Conservation (phyloP, 2,888 invertebrate genomes). For the Platycheirus rosarum region DNA sequence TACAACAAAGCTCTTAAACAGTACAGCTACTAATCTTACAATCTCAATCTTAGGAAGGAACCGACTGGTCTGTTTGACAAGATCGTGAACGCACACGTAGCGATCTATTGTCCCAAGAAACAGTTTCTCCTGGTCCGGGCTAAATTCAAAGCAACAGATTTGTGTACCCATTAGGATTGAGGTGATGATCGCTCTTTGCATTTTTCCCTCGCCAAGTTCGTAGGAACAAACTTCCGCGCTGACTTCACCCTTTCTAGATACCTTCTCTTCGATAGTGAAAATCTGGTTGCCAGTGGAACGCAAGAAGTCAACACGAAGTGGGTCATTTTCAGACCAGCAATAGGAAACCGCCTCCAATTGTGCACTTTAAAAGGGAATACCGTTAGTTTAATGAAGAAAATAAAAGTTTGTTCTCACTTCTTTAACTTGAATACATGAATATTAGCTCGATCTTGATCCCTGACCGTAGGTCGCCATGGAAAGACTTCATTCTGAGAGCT, state of each 20-base stretch:
- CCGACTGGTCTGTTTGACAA: constrained; percentile 88
- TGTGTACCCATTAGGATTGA: constrained; percentile 88
- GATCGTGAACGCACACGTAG: constrained; percentile 91
- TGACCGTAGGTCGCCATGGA: constrained; percentile 94
- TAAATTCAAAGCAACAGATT: constrained; percentile 87
- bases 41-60: constrained; percentile 89
- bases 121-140: constrained; percentile 89
- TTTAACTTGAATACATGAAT: constrained; percentile 90
- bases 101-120: constrained; percentile 93
- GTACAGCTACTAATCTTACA: constrained; percentile 84
- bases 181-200: constrained; percentile 87
- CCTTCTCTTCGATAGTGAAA: constrained; percentile 92
- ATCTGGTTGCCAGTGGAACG: constrained; percentile 87
- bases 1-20: neutral
- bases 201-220: constrained; percentile 84
- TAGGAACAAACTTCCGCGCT: constrained; percentile 88
- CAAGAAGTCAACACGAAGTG: constrained; percentile 91
- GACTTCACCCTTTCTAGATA: constrained; percentile 87
- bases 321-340: constrained; percentile 94
- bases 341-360: constrained; percentile 90
- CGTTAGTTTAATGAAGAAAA: neutral
- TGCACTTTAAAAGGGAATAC: constrained; percentile 82
- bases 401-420: constrained; percentile 83
- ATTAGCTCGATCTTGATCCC: constrained; percentile 94
- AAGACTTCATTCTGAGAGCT: constrained; percentile 93